Percentiles rank a stretch among this genome's conserved stretches.
These are phyloP conservation scores for Aethina tumida DNA, from an alignment of 1,140 invertebrate species.

Conservation along the genomic window DNA sequence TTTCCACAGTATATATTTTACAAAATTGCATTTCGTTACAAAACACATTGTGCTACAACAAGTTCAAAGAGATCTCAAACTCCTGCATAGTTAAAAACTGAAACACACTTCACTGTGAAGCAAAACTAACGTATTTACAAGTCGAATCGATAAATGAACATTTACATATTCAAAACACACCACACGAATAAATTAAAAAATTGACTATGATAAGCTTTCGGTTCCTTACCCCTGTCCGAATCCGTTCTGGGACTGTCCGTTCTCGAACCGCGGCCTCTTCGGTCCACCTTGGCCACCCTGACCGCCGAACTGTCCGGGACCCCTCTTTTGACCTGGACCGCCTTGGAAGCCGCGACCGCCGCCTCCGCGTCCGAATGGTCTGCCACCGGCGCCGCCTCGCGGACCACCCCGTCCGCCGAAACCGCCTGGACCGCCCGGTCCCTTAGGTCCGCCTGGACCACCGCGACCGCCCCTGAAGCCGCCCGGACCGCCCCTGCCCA, in stretches of 20 bases:
- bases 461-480: slow-evolving; percentile 14
- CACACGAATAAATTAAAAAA: too few relatives aligned
- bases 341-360: slow-evolving; percentile 14
- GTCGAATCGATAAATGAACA: too few relatives aligned
- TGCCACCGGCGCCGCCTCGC: slow-evolving; percentile 9
- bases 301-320: slow-evolving; percentile 13
- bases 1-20: too few relatives aligned
- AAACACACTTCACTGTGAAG: too few relatives aligned
- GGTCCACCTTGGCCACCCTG: slow-evolving; percentile 12
- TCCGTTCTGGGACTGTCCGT: slow-evolving; percentile 19
- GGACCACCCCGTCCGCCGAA: slow-evolving; percentile 10
- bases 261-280: slow-evolving; percentile 23
- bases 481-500: slow-evolving; percentile 19
- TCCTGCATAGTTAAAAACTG: too few relatives aligned
- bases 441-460: slow-evolving; percentile 5
- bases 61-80: too few relatives aligned
- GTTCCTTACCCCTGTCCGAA: slow-evolving; percentile 13
- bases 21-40: too few relatives aligned
- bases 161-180: too few relatives aligned
- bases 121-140: too few relatives aligned
- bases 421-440: slow-evolving; percentile 8
- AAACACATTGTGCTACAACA: too few relatives aligned
- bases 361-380: slow-evolving; percentile 9
- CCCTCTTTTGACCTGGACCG: slow-evolving; percentile 11
- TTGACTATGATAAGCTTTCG: background rate